Base-by-base conservation (phyloP, 1,140 invertebrate genomes). In the Drosophila orosa region DNA sequence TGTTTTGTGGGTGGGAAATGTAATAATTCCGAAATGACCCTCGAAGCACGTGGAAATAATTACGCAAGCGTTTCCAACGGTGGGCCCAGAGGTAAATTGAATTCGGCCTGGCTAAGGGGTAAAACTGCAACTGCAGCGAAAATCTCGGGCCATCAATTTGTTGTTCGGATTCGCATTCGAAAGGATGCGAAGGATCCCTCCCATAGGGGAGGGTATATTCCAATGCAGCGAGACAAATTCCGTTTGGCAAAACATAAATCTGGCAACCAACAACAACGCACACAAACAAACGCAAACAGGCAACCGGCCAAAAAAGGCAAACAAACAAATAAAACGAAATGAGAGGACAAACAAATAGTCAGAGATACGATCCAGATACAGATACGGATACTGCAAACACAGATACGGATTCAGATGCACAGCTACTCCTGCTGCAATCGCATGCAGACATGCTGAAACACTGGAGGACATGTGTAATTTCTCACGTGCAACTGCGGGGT, bases 401-500 rank as follows among this genome's bases (percentile, higher is more conserved):
- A 54, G 35, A 33, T 37, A 22, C 27, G 9, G 40, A 44, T 69
- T 42, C 48, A 65, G 22, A 44, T 69, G 54, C 62, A 37, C 57
- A 29, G 47, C 22, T 31, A 69, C 67, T 58, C 42, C 40, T 27
- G 66, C 50, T 71, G 68, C 68, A 72, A 71, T 58, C 54, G 67
- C 67, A 57, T 59, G 71, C 59, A 59, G 60, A 71, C 52, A 82
- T 68, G 58, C 57, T 65, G 82, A 71, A 76, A 69, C 83, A 82
- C 60, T 65, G 67, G 72, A 87, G 83, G 75, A 86, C 83, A 86
- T 87, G 83, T 87, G 79, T 86, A 86, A 87, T 86, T 86, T 86
- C 83, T 83, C 83, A 86, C 83, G 79, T 83, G 75, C 67, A 87
- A 69, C 69, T 67, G 68, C 62, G 66, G 74, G 50, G 60, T 57